These are phyloP conservation scores for Strigops habroptila DNA, from an alignment of 2,113 vertebrate species.

Conservation along the genomic window DNA sequence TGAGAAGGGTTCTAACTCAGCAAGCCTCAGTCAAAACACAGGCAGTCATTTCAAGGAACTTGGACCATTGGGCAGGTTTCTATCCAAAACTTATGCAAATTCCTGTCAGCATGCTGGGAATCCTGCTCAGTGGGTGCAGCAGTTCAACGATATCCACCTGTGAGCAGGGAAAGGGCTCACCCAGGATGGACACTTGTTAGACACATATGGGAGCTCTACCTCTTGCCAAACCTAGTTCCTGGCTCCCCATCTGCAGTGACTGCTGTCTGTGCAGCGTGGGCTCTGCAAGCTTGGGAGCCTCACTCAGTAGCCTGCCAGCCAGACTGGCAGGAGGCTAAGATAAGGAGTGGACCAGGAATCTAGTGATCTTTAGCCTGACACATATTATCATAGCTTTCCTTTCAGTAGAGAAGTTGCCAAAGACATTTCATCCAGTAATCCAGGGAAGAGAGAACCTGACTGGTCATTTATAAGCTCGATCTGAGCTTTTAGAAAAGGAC, in stretches of 20 bases:
- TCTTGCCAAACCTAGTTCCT: not conserved
- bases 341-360: not conserved
- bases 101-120: not conserved
- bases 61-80: not conserved
- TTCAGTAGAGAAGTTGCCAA: not conserved
- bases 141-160: not conserved
- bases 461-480: not conserved
- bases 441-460: not conserved
- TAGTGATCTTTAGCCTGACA: not conserved
- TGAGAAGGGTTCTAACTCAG: not conserved
- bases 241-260: not conserved
- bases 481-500: not conserved
- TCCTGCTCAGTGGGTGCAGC: not conserved
- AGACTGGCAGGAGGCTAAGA: not conserved
- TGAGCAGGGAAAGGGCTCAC: not conserved
- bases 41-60: not conserved
- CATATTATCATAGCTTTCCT: not conserved
- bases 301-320: not conserved
- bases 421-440: not conserved
- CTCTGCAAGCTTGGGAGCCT: not conserved
- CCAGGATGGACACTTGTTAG: rapidly evolving
- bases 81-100: not conserved
- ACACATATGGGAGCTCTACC: not conserved
- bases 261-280: not conserved
- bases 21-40: not conserved